Evolutionary conservation across 2,113 vertebrate species (phyloP), one percentile per base, ranked within the genome.

Genomic region (Callocephalon fimbriatum): DNA sequence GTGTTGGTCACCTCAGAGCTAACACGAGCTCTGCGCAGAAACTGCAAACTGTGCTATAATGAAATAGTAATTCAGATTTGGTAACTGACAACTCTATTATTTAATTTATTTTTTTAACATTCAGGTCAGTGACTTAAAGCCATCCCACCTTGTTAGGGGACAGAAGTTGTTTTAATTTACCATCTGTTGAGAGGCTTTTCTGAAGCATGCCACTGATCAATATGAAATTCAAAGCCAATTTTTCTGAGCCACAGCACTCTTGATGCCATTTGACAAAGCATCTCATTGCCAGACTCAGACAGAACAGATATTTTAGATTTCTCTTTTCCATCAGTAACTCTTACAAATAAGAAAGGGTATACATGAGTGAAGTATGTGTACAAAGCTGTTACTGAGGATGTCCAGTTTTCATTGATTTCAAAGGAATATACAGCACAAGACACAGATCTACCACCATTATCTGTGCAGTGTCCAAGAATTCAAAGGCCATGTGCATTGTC

Each of bases 171-270:
- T 94, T 81, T 56, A 51, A 63, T 32, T 89, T 44, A 42, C 51
- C 61, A 72, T 87, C 89, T 91, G 70, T 26, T 72, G n/a, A 75
- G 51, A 32, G 44, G 18, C 38, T 92, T 86, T 87, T 89, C 70
- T 78, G 61, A 59, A 94, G 70, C 32, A 68, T 3, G 5, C 6
- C 38, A 51, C 18, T 48, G 47, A 87, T 75, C 56, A 70, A n/a
- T 59, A 7, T 7, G 14, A 40, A 93, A 71, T 81, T 82, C 61
- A 68, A 66, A 86, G 79, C 27, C 76, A 42, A 42, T 22, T 12
- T 47, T 26, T 38, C 50, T 62, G 22, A n/a, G 66, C 25, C 51
- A 59, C 37, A 70, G 50, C 38, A 23, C 8, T 11, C 37, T 56
- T 58, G 65, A 58, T 45, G 23, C 17, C 31, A 20, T 53, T 80